Conservation (phyloP, 2,113 vertebrate genomes). For the Crotalus tigris region DNA sequence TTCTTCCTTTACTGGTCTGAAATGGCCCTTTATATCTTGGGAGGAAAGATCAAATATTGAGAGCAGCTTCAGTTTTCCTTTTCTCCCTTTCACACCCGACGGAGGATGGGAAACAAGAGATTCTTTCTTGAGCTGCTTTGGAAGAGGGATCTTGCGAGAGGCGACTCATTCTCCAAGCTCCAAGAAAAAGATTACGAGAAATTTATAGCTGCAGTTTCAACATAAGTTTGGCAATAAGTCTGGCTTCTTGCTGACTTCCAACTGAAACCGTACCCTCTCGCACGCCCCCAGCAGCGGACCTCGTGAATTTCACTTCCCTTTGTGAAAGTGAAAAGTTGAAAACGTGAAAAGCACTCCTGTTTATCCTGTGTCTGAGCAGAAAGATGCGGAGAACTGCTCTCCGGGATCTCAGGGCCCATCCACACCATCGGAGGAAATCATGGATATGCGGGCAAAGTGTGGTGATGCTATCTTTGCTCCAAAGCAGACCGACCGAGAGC, state of each 20-base stretch:
- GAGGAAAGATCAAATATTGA: not conserved
- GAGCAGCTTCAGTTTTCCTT: not conserved
- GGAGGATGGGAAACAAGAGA: not conserved
- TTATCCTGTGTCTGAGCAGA: not conserved
- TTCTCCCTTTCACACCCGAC: not conserved
- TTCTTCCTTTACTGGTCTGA: not conserved
- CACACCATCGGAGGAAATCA: not conserved
- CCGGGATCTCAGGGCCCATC: not conserved
- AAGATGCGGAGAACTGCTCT: not conserved
- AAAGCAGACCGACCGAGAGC: not conserved
- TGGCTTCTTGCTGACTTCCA: not conserved
- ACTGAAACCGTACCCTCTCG: not conserved
- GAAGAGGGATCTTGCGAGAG: not conserved
- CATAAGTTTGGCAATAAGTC: not conserved
- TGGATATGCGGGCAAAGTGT: not conserved
- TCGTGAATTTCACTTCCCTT: not conserved
- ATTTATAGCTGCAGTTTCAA: not conserved
- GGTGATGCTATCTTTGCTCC: not conserved
- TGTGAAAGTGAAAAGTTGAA: not conserved
- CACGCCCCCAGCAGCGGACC: not conserved
- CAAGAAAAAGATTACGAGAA: not conserved
- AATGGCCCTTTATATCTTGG: not conserved
- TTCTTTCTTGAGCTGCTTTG: not conserved
- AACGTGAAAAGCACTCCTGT: not conserved
- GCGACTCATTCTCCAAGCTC: not conserved